Base-by-base conservation (phyloP, 23 tunicate genomes). In the Halocynthia aurantium region DNA sequence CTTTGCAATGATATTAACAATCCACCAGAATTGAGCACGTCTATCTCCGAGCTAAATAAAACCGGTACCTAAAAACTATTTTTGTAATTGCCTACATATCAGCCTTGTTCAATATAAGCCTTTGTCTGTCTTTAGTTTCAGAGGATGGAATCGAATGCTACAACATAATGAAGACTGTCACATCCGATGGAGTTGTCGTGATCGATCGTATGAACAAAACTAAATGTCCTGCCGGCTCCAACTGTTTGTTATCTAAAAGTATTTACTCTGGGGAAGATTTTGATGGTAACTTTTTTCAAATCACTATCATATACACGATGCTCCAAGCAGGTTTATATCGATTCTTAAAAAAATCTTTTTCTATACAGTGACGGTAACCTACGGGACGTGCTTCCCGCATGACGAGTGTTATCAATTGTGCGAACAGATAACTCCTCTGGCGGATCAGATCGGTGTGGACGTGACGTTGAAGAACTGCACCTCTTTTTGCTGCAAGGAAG, bases 181-280 rank as follows among this genome's bases (percentile, higher is more conserved):
- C 31, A 0, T 9, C 70, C 1, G 70, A 49, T 20, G 19, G 31
- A 10, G 49, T 10, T 9, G 10, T 15, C 19, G 17, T 65, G 10
- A 40, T 20, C 19, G 2, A 65, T 65, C 10, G 22, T 9, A 65
- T 20, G 31, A 15, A 65, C 19, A 65, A 11, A 15, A 65, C 15
- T 9, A 20, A 9, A 10, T 65, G 70, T 65, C 6, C 22, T 65
- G 49, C 19, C 31, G 70, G 70, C 1, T 65, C 10, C 49, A 65
- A 65, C 22, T 65, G 70, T 65, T 40, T 65, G 44, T 65, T 65
- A 65, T 65, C 10, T 6, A 65, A 15, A 65, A 15, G 70, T 31
- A 31, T 31, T 31, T 31, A 31, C 44, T 31, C 70, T 15, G 19
- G 10, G 19, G 31, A 20, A 49, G 6, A 65, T 9, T 65, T 49